Conservation (phyloP, 1,140 invertebrate genomes). For the Neotoxoptera formosana region DNA sequence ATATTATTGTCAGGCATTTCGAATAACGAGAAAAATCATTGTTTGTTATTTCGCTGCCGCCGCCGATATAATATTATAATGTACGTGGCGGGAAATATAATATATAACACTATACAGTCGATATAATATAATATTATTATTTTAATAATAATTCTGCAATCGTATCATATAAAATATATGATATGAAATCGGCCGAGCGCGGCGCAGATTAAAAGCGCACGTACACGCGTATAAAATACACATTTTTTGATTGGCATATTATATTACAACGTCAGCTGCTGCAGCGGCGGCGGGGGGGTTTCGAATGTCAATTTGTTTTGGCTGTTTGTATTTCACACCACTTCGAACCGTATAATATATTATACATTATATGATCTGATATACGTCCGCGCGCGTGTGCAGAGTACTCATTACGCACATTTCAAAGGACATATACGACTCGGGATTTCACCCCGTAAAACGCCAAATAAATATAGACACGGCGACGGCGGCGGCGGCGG, state of each 20-base stretch:
- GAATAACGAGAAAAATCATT: no score
- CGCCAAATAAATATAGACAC: neutral
- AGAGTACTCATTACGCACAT: neutral
- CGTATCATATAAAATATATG: neutral
- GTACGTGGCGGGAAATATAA: neutral
- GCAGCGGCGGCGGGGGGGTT: neutral
- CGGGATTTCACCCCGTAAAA: neutral
- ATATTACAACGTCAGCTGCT: neutral
- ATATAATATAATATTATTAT: neutral
- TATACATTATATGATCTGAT: neutral
- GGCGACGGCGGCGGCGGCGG: no score
- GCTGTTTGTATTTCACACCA: neutral
- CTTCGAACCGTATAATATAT: neutral
- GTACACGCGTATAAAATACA: neutral
- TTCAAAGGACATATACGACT: neutral
- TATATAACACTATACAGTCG: neutral
- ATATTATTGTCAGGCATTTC: no score
- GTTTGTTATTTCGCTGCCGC: no score
- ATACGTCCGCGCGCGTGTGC: neutral
- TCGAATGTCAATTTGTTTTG: slow-evolving; percentile 20
- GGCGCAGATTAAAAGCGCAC: neutral
- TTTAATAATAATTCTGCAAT: slow-evolving; percentile 16
- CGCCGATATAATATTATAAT: neutral
- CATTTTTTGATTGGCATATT: slow-evolving; percentile 4
- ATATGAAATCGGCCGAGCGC: neutral